phyloP scores from a whole-genome alignment of 2,113 vertebrate species.

The Myiozetetes cayanensis region DNA sequence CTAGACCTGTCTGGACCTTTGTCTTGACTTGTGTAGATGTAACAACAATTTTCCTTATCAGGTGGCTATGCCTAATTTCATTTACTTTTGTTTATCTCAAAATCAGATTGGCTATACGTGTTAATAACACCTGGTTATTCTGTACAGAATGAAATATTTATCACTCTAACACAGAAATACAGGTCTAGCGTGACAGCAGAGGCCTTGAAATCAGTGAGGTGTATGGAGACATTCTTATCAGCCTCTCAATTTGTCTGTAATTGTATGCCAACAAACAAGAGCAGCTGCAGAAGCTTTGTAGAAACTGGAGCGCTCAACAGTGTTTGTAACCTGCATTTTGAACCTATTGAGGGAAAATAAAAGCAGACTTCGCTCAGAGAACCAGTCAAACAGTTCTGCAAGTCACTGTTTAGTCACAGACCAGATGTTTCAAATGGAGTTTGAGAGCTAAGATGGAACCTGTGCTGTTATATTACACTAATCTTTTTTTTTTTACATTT shows the following conservation, averaged over 20 bases:
- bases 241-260: neutral
- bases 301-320: neutral
- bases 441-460: neutral
- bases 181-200: neutral
- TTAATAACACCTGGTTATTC: neutral
- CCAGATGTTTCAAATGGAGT: neutral
- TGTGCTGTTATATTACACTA: neutral
- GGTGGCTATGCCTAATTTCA: neutral
- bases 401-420: neutral
- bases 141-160: neutral
- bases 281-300: neutral
- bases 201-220: neutral
- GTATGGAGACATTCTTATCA: neutral
- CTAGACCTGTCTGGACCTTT: neutral
- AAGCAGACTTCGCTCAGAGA: neutral
- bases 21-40: neutral
- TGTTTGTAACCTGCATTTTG: neutral
- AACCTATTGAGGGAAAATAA: neutral
- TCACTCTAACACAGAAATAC: neutral
- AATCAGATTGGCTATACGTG: neutral
- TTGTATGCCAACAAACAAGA: neutral
- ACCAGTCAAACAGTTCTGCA: neutral
- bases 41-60: neutral
- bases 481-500: neutral
- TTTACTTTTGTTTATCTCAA: neutral